Evolutionary conservation across 2,113 vertebrate species (phyloP).

Genomic region (Anolis carolinensis): DNA sequence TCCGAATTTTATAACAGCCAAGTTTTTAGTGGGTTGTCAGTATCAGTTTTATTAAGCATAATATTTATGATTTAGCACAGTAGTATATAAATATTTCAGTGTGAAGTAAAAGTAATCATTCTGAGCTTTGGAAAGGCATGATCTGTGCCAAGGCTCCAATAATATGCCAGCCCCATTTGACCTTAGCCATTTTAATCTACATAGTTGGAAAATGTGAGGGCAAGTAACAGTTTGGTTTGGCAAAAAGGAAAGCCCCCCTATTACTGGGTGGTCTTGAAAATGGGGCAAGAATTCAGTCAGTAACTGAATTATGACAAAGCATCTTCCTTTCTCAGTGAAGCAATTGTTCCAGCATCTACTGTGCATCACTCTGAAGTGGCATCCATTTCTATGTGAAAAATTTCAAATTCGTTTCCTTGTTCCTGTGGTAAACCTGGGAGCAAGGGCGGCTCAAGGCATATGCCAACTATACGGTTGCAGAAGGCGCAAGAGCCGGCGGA

Average conservation of each 20-base stretch:
- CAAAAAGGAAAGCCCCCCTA: not conserved
- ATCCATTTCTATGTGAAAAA: not conserved
- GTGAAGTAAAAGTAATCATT: conserved; percentile 36
- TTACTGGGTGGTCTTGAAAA: not conserved
- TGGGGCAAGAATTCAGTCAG: not conserved
- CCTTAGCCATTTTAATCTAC: not conserved
- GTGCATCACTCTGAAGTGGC: not conserved
- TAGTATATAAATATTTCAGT: conserved; percentile 22
- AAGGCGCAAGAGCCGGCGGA: too few relatives aligned
- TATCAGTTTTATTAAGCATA: conserved; percentile 7
- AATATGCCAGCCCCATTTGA: not conserved
- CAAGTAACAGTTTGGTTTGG: not conserved
- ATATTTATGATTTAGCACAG: conserved; percentile 24
- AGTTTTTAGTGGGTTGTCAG: conserved; percentile 9
- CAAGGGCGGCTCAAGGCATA: too few relatives aligned
- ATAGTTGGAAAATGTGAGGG: not conserved
- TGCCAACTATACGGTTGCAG: too few relatives aligned
- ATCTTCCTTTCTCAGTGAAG: not conserved
- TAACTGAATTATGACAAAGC: not conserved
- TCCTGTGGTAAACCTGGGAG: not conserved
- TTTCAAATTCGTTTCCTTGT: not conserved
- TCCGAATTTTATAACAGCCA: not conserved
- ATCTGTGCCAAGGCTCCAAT: conserved; percentile 6
- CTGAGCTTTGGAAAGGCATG: conserved; percentile 2
- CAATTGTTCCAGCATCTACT: not conserved